A percentile compares a stretch with the other conserved stretches of the same genome.
Conservation (phyloP, 2,113 vertebrate species). For the Cephalopterus ornatus region DNA sequence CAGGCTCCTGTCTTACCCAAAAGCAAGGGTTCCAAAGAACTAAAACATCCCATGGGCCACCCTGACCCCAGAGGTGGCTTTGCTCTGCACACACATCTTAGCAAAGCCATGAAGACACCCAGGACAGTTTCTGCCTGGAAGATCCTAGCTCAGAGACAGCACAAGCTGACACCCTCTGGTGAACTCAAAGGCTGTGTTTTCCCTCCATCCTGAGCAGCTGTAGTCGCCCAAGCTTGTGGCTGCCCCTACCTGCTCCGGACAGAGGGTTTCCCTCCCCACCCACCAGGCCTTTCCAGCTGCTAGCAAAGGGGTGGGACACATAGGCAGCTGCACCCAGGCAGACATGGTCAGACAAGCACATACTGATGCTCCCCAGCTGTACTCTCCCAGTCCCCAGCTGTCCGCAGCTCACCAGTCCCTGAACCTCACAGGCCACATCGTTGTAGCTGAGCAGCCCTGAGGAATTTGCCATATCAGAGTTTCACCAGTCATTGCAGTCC, state of each 20-base stretch:
- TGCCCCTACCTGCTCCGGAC: neutral
- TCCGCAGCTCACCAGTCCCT: neutral
- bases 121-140: neutral
- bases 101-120: neutral
- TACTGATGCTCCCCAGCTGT: neutral
- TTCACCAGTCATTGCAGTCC: neutral
- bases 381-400: neutral
- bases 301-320: neutral
- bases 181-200: neutral
- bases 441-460: neutral
- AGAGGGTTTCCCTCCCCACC: neutral
- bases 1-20: neutral
- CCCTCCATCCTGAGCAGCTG: neutral
- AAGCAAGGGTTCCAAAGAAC: neutral
- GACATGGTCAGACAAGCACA: neutral
- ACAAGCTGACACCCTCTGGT: neutral
- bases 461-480: fast-evolving
- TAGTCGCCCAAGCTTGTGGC: fast-evolving
- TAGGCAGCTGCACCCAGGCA: fast-evolving
- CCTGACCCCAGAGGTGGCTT: neutral
- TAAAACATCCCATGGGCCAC: neutral
- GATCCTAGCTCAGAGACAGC: neutral
- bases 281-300: neutral
- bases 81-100: neutral
- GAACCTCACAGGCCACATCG: neutral